Conservation (phyloP, 2,797 vertebrate genomes). For the Garrulus glandarius region DNA sequence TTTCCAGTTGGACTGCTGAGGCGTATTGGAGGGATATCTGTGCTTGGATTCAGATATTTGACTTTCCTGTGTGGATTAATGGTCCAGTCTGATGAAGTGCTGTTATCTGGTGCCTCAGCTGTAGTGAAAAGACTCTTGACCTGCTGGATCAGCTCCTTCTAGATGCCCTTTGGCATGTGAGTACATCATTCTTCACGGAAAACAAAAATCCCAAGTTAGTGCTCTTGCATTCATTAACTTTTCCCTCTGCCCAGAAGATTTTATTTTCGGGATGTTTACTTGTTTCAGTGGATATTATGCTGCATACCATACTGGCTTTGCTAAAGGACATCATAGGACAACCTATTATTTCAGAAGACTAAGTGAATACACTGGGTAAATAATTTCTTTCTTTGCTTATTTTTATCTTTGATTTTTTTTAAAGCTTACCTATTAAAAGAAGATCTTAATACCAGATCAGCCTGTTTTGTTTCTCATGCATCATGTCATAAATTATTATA, state of each 20-base stretch:
- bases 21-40: background rate
- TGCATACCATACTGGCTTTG: background rate
- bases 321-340: background rate
- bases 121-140: background rate
- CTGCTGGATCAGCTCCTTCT: conserved; percentile 16
- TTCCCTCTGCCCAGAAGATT: background rate
- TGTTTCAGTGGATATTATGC: background rate
- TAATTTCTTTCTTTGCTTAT: background rate
- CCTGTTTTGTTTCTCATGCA: background rate
- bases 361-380: conserved; percentile 6
- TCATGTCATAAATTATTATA: background rate
- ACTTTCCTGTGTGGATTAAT: background rate
- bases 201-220: background rate
- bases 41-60: background rate
- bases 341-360: background rate
- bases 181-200: background rate
- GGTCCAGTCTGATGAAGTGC: background rate
- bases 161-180: conserved; percentile 18
- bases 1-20: background rate
- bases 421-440: background rate
- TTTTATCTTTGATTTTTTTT: background rate
- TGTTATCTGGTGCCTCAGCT: background rate
- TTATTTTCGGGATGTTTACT: background rate
- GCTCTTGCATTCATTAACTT: conserved; percentile 64
- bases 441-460: background rate